Evolutionary conservation across 1,140 invertebrate species (phyloP), one percentile per base, ranked within the genome.

Genomic region (Caerostris extrusa): DNA sequence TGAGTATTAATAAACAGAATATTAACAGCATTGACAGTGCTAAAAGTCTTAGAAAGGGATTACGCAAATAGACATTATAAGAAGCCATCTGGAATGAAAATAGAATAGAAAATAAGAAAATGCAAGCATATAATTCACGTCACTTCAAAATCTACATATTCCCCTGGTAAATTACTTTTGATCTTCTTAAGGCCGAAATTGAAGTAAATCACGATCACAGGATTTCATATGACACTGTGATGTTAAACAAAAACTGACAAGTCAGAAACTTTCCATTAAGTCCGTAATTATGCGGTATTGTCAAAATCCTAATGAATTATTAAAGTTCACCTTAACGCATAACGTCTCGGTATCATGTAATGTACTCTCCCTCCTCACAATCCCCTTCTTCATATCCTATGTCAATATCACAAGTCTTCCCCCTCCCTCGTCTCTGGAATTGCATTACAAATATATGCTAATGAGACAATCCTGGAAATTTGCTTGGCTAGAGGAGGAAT

Each of bases 371-470:
- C 67, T 50, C 19, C 53, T n/a, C 55, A 10, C 34, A 53, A 90
- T n/a, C n/a, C n/a, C 7, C 7, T 56, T 69, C 50, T n/a, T n/a
- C 88, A 71, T 85, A 57, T 57, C 71, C 88, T 71, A n/a, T 53
- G 34, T 34, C 34, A 34, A 34, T 34, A 34, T 34, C 34, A 34
- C 34, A 34, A 34, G n/a, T 17, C 60, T 50, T 85, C n/a, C n/a
- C 34, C 2, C 34, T 2, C 34, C 34, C 34, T 1, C 34, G 0
- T 0, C 57, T 53, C 64, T 53, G 50, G 60, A 90, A 90, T 90
- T 90, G 88, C 88, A 90, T 90, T 90, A 71, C 88, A 90, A 90
- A 90, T 90, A 90, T 90, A 90, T 90, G 88, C 88, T 90, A 90
- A 90, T 90, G 88, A 90, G 53, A 55, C 88, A 90, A 90, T 69